phyloP scores from a whole-genome alignment of 2,888 invertebrate genomes.

The Imbricaverruca yamaguchii region DNA sequence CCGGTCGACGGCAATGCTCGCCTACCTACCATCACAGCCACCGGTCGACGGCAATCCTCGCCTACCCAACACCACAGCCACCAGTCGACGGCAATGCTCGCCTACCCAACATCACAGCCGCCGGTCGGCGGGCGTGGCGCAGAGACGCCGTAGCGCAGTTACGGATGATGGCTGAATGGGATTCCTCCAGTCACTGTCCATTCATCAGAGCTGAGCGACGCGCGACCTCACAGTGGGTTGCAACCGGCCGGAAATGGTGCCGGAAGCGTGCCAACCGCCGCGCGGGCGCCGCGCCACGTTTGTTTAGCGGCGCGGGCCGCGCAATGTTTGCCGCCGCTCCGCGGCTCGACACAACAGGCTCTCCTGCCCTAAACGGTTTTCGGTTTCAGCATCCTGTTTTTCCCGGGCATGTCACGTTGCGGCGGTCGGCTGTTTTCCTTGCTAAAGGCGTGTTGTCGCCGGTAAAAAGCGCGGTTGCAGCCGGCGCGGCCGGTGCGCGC shows the following conservation, averaged over 20 bases:
- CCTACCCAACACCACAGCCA: no score
- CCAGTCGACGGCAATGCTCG: no score
- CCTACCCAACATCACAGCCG: neutral
- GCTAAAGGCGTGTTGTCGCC: neutral
- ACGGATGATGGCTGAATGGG: neutral
- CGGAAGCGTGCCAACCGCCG: neutral
- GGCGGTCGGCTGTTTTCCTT: neutral
- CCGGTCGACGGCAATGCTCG: no score
- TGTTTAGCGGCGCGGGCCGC: neutral
- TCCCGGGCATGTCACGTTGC: neutral
- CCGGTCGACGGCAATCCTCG: no score
- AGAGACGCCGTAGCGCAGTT: no score
- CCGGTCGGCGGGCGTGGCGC: no score
- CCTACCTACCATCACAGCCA: no score
- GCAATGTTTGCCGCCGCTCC: neutral
- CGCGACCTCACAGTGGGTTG: neutral
- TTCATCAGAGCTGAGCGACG: neutral
- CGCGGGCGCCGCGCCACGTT: neutral
- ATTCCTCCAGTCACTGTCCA: neutral
- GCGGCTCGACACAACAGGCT: neutral
- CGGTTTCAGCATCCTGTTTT: constrained; percentile 7
- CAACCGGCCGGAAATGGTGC: neutral
- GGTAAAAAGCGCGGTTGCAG: neutral
- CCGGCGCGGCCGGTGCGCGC: neutral
- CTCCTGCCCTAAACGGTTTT: neutral